Percentiles rank a stretch among this genome's conserved stretches.
These are phyloP conservation scores for Spatulosminthurus flaviceps DNA, from an alignment of 2,888 invertebrate species.

Conservation along the genomic window DNA sequence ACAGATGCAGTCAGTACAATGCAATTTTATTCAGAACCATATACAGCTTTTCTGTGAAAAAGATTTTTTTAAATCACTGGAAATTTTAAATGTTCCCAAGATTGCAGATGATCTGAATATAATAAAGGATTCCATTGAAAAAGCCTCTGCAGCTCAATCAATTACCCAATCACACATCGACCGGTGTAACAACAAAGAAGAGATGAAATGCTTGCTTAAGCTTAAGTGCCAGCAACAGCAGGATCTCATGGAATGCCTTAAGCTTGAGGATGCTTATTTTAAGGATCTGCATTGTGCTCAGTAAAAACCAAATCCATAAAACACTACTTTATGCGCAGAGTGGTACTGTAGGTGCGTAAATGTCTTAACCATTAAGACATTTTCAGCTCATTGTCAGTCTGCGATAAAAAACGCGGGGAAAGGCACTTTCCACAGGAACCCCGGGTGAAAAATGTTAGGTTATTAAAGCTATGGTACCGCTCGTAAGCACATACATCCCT, in stretches of 20 bases:
- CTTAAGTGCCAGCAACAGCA: slow-evolving; percentile 39
- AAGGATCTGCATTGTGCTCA: slow-evolving; percentile 49
- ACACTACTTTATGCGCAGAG: neutral
- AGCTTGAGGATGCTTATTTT: slow-evolving; percentile 47
- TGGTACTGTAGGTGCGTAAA: too few relatives aligned
- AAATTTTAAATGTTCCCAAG: neutral
- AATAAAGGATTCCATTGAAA: slow-evolving; percentile 20
- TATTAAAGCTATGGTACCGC: too few relatives aligned
- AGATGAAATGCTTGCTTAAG: slow-evolving; percentile 19
- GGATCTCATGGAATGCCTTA: slow-evolving; percentile 45
- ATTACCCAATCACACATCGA: neutral
- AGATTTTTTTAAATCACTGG: too few relatives aligned
- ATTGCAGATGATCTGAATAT: slow-evolving; percentile 17
- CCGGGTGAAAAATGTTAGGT: too few relatives aligned
- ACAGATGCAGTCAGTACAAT: too few relatives aligned
- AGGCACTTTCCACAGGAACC: too few relatives aligned
- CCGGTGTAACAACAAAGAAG: neutral
- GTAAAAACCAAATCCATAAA: slow-evolving; percentile 36
- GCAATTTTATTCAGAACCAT: too few relatives aligned
- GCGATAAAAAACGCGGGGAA: too few relatives aligned
- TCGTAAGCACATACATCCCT: too few relatives aligned
- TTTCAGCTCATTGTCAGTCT: too few relatives aligned
- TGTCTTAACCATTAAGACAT: too few relatives aligned
- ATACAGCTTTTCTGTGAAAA: too few relatives aligned
- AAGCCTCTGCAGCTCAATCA: neutral